These are phyloP conservation scores for Drosophila nebulosa DNA, from an alignment of 1,140 invertebrate species.

Conservation along the genomic window DNA sequence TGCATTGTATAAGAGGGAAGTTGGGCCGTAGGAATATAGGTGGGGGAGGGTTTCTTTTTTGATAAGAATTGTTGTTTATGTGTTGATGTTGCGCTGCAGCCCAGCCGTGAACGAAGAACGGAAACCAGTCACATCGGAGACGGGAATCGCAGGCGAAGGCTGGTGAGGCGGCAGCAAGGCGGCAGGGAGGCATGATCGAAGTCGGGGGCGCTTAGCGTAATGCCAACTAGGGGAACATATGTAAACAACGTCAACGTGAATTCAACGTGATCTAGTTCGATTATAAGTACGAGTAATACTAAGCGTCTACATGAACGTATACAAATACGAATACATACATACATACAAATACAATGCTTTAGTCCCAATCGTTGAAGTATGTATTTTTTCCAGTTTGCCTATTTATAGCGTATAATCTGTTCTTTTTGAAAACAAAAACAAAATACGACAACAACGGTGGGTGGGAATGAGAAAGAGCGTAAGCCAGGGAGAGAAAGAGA, in stretches of 20 bases:
- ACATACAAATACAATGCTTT: background rate
- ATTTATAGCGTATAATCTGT: background rate
- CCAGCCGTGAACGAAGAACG: slow-evolving; percentile 60
- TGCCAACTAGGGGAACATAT: slow-evolving; percentile 49
- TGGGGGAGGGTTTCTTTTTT: background rate
- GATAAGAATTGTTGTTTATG: slow-evolving; percentile 1
- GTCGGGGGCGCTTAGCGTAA: slow-evolving; percentile 36
- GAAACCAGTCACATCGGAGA: slow-evolving; percentile 40
- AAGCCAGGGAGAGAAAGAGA: background rate
- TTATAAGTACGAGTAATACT: slow-evolving; percentile 60
- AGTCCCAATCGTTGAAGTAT: background rate
- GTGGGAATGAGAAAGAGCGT: background rate
- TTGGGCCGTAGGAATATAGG: too few relatives aligned
- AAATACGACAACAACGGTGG: background rate
- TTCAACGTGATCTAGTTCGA: slow-evolving; percentile 70
- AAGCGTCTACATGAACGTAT: slow-evolving; percentile 55
- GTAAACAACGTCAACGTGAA: slow-evolving; percentile 75
- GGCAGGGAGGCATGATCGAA: slow-evolving; percentile 13
- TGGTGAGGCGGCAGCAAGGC: slow-evolving; percentile 12
- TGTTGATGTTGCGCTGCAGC: slow-evolving; percentile 25
- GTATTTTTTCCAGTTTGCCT: background rate
- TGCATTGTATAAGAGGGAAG: background rate
- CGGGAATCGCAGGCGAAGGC: slow-evolving; percentile 20
- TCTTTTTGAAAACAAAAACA: slow-evolving; percentile 11
- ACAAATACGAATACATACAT: slow-evolving; percentile 68